Evolutionary conservation across 1,140 invertebrate species (phyloP).

Genomic region (Carposina sasakii): DNA sequence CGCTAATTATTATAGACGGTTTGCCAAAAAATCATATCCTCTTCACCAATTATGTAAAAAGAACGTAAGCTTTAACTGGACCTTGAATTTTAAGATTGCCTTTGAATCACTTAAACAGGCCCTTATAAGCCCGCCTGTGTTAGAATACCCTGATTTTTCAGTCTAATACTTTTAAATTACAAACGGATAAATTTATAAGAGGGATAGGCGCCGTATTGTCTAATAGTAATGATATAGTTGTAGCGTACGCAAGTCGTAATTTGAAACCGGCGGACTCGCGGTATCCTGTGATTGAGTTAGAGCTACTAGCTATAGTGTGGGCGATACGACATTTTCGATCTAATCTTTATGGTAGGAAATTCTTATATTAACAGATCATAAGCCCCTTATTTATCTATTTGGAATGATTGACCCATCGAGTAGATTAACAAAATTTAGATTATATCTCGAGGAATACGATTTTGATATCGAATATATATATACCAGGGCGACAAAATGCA

Average conservation of each 20-base stretch:
- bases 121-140: neutral
- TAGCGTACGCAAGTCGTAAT: slow-evolving; percentile 50
- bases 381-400: slow-evolving; percentile 25
- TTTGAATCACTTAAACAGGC: slow-evolving; percentile 21
- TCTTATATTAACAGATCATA: slow-evolving; percentile 61
- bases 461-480: slow-evolving; percentile 41
- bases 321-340: slow-evolving; percentile 30
- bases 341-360: slow-evolving; percentile 25
- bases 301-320: slow-evolving; percentile 58
- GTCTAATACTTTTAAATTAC: neutral
- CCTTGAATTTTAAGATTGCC: slow-evolving; percentile 1
- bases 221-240: slow-evolving; percentile 18
- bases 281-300: slow-evolving; percentile 53
- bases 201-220: slow-evolving; percentile 16
- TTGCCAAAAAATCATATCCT: neutral
- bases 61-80: neutral
- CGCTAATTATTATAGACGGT: slow-evolving; percentile 1
- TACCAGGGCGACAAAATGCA: slow-evolving; percentile 18
- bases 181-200: neutral
- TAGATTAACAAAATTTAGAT: slow-evolving; percentile 16
- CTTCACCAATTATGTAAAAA: neutral
- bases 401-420: slow-evolving; percentile 13
- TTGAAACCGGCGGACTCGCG: slow-evolving; percentile 45
- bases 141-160: neutral
- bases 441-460: slow-evolving; percentile 41